Conservation (phyloP, 2,888 invertebrate species). For the Tanypteryx hageni region DNA sequence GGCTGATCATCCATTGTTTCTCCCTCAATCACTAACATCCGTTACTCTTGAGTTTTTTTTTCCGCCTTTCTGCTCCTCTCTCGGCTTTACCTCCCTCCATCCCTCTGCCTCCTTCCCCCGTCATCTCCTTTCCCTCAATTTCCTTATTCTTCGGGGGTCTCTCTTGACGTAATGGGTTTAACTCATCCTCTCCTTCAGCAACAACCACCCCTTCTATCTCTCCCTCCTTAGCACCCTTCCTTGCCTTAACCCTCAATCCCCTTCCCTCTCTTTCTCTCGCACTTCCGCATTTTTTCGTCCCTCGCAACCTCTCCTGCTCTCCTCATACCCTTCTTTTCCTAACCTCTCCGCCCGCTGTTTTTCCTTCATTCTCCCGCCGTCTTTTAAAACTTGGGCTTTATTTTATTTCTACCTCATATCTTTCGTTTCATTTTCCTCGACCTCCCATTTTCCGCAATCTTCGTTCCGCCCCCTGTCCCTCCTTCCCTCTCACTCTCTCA, state of each 20-base stretch:
- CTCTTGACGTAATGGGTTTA: neutral
- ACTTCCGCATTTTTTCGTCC: too few species aligned
- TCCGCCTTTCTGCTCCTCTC: neutral
- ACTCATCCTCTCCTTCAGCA: slow-evolving; percentile 5
- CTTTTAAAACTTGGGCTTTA: neutral
- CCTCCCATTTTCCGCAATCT: neutral
- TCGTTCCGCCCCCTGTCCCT: neutral
- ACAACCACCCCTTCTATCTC: neutral
- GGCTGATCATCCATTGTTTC: neutral
- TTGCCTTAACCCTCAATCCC: too few species aligned
- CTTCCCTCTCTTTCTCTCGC: too few species aligned
- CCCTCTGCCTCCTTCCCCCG: neutral
- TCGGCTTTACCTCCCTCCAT: neutral
- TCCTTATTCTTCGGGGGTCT: neutral
- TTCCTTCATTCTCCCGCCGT: neutral
- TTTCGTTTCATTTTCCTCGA: neutral
- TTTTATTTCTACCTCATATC: too few species aligned
- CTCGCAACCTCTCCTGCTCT: too few species aligned
- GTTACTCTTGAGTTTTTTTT: neutral
- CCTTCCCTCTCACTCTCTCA: too few species aligned
- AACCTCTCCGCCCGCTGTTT: too few species aligned
- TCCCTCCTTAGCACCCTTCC: too few species aligned
- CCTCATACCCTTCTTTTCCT: too few species aligned
- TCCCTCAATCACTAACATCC: slow-evolving; percentile 30
- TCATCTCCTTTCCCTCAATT: neutral